Evolutionary conservation across 2,888 invertebrate species (phyloP).

Genomic region (Amphiduros pacificus): DNA sequence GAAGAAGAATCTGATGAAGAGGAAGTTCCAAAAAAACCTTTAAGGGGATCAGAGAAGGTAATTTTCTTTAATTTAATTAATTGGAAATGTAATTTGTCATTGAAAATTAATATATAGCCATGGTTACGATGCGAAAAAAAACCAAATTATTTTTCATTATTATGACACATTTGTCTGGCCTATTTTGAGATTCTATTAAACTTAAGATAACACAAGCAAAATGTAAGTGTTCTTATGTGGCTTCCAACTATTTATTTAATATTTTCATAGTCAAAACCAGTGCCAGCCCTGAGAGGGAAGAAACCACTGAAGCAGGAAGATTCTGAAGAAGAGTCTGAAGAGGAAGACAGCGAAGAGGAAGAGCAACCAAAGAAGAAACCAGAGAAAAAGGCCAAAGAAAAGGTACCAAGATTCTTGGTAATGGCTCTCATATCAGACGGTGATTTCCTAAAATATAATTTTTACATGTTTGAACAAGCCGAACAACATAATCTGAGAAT

Average conservation of each 20-base stretch:
- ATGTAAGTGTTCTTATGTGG: too few relatives aligned
- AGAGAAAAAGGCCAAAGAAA: not conserved
- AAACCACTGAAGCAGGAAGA: not conserved
- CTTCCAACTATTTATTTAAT: too few relatives aligned
- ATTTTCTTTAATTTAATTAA: not conserved
- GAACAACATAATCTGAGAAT: too few relatives aligned
- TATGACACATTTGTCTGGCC: not conserved
- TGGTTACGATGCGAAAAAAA: too few relatives aligned
- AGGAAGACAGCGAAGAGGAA: not conserved
- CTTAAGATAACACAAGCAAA: too few relatives aligned
- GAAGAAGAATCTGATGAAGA: conserved; percentile 5
- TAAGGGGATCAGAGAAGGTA: conserved; percentile 4
- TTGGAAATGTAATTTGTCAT: not conserved
- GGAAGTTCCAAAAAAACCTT: not conserved
- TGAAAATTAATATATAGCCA: not conserved
- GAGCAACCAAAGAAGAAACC: not conserved
- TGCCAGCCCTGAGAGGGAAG: too few relatives aligned
- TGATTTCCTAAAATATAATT: too few relatives aligned
- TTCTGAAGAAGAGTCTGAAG: conserved; percentile 1
- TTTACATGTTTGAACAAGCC: too few relatives aligned
- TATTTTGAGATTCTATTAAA: not conserved
- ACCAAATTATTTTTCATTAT: not conserved
- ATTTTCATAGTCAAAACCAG: too few relatives aligned
- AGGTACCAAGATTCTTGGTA: too few relatives aligned
- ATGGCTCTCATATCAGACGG: too few relatives aligned